Base-by-base conservation (phyloP, 2,888 invertebrate species). In the Meta bourneti region DNA sequence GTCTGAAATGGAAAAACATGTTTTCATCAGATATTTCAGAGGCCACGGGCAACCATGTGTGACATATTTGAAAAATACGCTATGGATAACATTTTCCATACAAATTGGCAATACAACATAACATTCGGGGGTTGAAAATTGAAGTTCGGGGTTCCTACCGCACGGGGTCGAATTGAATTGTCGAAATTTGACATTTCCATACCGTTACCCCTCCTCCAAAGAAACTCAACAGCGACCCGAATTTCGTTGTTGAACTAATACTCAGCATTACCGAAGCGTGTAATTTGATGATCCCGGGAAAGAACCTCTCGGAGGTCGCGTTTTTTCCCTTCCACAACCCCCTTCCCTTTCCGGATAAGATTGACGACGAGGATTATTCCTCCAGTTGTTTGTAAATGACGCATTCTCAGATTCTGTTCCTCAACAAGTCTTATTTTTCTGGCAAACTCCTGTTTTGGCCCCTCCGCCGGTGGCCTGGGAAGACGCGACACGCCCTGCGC, bases 231-330 rank as follows among this genome's bases (percentile, higher is more conserved):
- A 20, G 16, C 5, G 8, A 79, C 13, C 16, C 61, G 16, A 48
- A 61, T 79, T 79, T 13, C 20, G 20, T 79, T 79, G 49, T 77
- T 9, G 19, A 77, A 51, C 51, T 89, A 75, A 89, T 89, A 70
- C 75, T 20, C 71, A 19, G 70, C 51, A 48, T 49, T 82, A 91
- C 87, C 83, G 91, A 91, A 91, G 82, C 91, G 91, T 91, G 91
- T 87, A 91, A 91, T 91, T 91, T 52, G 91, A 91, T 87, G 87
- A 82, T 70, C 81, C 16, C 70, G 70, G 84, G 70, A 85, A 85
- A 80, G 82, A 83, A 87, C 52, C 87, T n/a, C 79, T 87, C 34
- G 34, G 1, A 34, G 34, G 34, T 34, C 34, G 34, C 34, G 34
- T 1, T 34, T 34, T 34, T 16, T 34, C 70, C 71, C 74, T 69